A percentile compares a stretch with the other conserved stretches of the same genome.
These are phyloP conservation scores for Thera obeliscata DNA, from an alignment of 2,888 invertebrate species.

Conservation along the genomic window DNA sequence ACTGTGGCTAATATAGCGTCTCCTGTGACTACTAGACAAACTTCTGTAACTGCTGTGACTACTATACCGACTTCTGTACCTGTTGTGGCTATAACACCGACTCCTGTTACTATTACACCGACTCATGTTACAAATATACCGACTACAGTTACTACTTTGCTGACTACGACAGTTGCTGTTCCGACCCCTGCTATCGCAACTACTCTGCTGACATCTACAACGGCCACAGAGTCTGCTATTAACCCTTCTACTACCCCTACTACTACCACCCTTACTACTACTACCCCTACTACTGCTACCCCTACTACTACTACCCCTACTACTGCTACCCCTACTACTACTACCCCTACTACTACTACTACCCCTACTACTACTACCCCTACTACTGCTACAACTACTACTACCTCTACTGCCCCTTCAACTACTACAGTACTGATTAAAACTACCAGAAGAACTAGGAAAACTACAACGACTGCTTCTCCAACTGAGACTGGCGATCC, in stretches of 20 bases:
- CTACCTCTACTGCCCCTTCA: neutral
- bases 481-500: slow-evolving; percentile 25
- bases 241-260: neutral
- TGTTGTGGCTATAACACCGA: slow-evolving; percentile 5
- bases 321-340: neutral
- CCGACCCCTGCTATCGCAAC: neutral
- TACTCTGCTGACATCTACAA: slow-evolving; percentile 3
- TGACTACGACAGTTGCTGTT: neutral
- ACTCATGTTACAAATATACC: neutral
- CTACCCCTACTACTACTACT: slow-evolving; percentile 8
- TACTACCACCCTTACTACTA: neutral
- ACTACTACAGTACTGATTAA: slow-evolving; percentile 9
- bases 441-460: neutral
- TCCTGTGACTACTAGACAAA: neutral
- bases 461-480: slow-evolving; percentile 11
- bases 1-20: neutral
- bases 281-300: no score
- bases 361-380: neutral
- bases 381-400: slow-evolving; percentile 8
- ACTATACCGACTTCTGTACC: slow-evolving; percentile 1
- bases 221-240: slow-evolving; percentile 1
- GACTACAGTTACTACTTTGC: slow-evolving; percentile 1
- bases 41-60: neutral
- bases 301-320: neutral
- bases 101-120: neutral